Evolutionary conservation across 2,113 vertebrate genomes (phyloP).

Genomic region (Uria lomvia): DNA sequence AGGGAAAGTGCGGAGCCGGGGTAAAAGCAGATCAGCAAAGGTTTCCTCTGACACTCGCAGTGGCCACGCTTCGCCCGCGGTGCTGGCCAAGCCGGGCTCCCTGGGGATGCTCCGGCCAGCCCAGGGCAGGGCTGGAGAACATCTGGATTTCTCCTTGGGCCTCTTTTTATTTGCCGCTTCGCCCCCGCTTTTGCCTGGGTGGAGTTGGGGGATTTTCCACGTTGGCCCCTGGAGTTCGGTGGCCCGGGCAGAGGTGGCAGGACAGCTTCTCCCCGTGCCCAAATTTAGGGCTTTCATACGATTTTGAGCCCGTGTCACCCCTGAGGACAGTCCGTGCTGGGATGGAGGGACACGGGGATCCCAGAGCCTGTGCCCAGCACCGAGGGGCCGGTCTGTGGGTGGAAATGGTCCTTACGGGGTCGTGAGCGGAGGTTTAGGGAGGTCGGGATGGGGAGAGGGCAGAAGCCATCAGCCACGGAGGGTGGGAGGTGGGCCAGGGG

Average conservation of each 20-base stretch:
- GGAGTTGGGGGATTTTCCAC: not conserved
- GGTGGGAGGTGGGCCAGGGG: not conserved
- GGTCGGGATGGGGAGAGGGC: not conserved
- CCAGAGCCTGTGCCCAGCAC: not conserved
- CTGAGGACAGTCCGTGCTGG: rapidly evolving
- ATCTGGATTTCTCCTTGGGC: not conserved
- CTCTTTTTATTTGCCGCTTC: not conserved
- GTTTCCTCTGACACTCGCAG: not conserved
- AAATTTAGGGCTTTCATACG: rapidly evolving
- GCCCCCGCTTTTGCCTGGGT: not conserved
- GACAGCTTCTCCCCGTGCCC: rapidly evolving
- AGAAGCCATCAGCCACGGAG: not conserved
- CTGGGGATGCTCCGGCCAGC: not conserved
- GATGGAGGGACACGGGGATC: not conserved
- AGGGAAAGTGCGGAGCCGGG: not conserved
- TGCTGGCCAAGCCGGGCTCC: not conserved
- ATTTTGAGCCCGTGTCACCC: rapidly evolving
- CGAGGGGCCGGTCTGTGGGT: not conserved
- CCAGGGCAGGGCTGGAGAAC: not conserved
- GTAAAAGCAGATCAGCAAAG: not conserved
- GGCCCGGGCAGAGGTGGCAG: not conserved
- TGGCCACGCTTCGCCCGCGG: not conserved
- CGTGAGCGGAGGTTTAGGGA: rapidly evolving
- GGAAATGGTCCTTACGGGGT: rapidly evolving
- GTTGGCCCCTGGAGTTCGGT: not conserved